phyloP scores from a whole-genome alignment of 1,140 invertebrate genomes.

The Oscheius sp. region DNA sequence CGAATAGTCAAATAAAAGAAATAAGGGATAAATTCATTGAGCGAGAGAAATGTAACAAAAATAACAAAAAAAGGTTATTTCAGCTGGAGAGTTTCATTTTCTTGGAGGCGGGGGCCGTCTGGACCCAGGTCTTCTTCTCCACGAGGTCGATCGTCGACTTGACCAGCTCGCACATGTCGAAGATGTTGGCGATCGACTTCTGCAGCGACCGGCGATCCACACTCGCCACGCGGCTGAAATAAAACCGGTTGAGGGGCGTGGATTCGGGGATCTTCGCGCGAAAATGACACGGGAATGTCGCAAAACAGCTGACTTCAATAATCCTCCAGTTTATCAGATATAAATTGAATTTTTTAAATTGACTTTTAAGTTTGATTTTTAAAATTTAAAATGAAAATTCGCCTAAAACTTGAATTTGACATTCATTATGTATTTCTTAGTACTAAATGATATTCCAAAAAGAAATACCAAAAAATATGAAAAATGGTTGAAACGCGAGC shows the following conservation, averaged over 20 bases:
- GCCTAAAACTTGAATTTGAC: not conserved
- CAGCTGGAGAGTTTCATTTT: not conserved
- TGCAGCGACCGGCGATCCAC: not conserved
- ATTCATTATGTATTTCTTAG: too few species aligned
- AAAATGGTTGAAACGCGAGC: too few species aligned
- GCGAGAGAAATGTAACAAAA: not conserved
- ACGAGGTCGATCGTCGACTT: slow-evolving; percentile 18
- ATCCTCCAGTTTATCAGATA: not conserved
- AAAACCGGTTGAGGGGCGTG: not conserved
- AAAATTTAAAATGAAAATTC: not conserved
- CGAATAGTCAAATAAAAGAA: not conserved
- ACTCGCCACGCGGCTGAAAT: slow-evolving; percentile 11
- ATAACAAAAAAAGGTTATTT: slow-evolving; percentile 1
- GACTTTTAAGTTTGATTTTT: not conserved
- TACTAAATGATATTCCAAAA: too few species aligned
- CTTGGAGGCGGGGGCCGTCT: not conserved
- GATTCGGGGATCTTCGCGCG: not conserved
- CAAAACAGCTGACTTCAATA: too few species aligned
- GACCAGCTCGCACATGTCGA: slow-evolving; percentile 22
- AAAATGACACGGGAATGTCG: too few species aligned
- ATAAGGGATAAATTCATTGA: not conserved
- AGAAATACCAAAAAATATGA: too few species aligned
- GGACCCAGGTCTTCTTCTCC: slow-evolving; percentile 11
- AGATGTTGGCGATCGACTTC: slow-evolving; percentile 17
- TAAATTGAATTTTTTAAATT: not conserved